Base-by-base conservation (phyloP, 1,140 invertebrate genomes). In the Drosophila athabasca region DNA sequence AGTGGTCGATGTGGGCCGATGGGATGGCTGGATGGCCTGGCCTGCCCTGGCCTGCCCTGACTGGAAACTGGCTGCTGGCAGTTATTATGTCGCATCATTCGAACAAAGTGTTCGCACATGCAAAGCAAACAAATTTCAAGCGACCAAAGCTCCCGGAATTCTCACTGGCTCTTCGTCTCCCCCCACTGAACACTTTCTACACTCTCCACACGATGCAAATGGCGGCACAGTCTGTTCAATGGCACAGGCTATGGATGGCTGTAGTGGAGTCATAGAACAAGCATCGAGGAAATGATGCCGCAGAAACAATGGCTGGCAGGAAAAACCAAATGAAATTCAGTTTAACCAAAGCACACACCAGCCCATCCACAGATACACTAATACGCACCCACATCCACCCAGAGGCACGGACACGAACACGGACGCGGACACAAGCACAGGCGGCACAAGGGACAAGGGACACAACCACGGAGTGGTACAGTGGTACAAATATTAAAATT, bases 401-500 rank as follows among this genome's bases (percentile, higher is more conserved):
- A 26, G 3, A 22, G 13, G 50, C 17, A 50, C n/a, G 46, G 39
- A 55, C 48, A 57, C n/a, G 53, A 49, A 51, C 29, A 43, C 24
- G 66, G 22, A 50, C 41, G n/a, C 17, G 17, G 29, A 35, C 5
- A 54, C 61, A n/a, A 45, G 22, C 9, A 50, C 57, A 17, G 41
- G 22, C 22, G 3, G 22, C 24, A 5, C 24, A 26, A 26, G 24
- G 5, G 0, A 26, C 24, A 5, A 26, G 45, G 50, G 29, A 39
- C 62, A 58, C 17, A n/a, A 60, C 13, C 29, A 9, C 7, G 29
- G 29, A 31, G 29, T 26, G 24, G 24, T 6, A 26, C 29, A 31
- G 73, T 53, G 66, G 72, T 51, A 58, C 68, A 85, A 81, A 85
- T 87, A 85, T 85, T 87, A 81, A 81, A 85, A 85, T 87, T 85